A percentile compares a stretch with the other conserved stretches of the same genome.
phyloP scores from a whole-genome alignment of 2,113 vertebrate species.

The Ellobius talpinus region DNA sequence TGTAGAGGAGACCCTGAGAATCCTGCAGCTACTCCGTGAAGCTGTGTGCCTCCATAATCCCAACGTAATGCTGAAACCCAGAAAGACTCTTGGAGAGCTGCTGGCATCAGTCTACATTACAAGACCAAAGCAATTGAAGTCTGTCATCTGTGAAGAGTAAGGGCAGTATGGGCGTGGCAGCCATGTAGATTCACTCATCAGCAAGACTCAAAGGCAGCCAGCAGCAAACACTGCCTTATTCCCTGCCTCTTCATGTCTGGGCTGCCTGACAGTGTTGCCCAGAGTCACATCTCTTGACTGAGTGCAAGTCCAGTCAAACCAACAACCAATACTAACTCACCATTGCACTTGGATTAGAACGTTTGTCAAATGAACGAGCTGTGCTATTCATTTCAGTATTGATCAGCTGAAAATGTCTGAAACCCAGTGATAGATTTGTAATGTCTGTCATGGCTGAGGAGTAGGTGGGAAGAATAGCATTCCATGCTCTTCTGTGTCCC shows the following conservation, averaged over 20 bases:
- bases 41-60: no score
- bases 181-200: neutral
- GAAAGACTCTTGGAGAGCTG: no score
- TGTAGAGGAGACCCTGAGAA: neutral
- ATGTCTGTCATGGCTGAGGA: slow-evolving; percentile 17
- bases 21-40: no score
- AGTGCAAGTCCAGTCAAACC: neutral
- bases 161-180: no score
- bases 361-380: neutral
- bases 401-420: neutral
- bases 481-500: neutral
- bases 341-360: neutral
- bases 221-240: neutral
- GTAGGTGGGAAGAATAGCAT: accelerated
- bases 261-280: neutral
- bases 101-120: neutral
- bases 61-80: no score
- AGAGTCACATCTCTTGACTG: neutral
- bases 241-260: neutral
- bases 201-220: neutral
- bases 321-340: neutral
- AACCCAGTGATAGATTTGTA: neutral
- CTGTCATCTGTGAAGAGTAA: no score
- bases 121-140: neutral
- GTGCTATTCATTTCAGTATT: neutral